Evolutionary conservation across 2,888 invertebrate genomes (phyloP), one percentile per base, ranked within the genome.

Genomic region (Poecilus cupreus): DNA sequence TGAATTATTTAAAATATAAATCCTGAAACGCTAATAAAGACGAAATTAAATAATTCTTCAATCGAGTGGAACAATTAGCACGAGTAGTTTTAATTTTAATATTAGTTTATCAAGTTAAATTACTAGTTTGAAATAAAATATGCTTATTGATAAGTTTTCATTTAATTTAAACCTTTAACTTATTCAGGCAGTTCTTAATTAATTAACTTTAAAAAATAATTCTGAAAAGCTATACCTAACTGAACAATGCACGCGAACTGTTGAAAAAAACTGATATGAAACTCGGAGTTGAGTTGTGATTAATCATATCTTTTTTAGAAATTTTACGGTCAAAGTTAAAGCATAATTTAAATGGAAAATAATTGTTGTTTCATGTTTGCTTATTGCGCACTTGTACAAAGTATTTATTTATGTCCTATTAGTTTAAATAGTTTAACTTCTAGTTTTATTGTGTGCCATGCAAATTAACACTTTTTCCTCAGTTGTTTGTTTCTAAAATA

Each of bases 321-420:
- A 43, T 43, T 49, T 49, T 16, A 49, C n/a, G 54, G 54, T 54
- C 18, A 22, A 54, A 20, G 54, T 54, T 54, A 18, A 54, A 54
- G 18, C 54, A 54, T 54, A 20, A 54, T 16, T 18, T 5, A 16
- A n/a, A 16, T 0, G 6, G 18, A 0, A 54, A 54, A 18, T 54
- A 54, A 20, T 54, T 54, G 54, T 18, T 54, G 54, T 54, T 54
- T 54, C 43, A 43, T 11, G 43, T 43, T 13, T n/a, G 43, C 3
- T 13, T 43, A n/a, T 43, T 3, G 4, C 11, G n/a, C 13, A 43
- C 43, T n/a, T 43, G 43, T 11, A 11, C 8, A 10, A 4, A 5
- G 8, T 32, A 5, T 32, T 5, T 32, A n/a, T n/a, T 43, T 43
- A 43, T 43, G n/a, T 43, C 3, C 13, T 6, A 0, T 1, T n/a